Conservation (phyloP, 2,113 vertebrate species). For the Eptesicus fuscus region DNA sequence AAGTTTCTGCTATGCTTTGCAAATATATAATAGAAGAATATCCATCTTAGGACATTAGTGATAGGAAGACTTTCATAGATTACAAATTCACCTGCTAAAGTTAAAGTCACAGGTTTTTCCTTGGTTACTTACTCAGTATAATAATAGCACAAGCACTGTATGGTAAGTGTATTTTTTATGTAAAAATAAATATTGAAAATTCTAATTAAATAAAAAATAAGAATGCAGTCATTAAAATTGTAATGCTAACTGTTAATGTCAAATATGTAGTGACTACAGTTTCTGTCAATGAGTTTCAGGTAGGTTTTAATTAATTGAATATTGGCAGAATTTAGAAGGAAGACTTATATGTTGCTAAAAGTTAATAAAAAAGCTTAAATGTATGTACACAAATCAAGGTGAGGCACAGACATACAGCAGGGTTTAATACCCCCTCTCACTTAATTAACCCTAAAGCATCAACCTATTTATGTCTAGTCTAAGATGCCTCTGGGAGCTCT, state of each 20-base stretch:
- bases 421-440: neutral
- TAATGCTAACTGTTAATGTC: neutral
- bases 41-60: neutral
- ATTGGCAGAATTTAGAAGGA: neutral
- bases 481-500: neutral
- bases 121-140: neutral
- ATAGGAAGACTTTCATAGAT: neutral
- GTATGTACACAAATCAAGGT: neutral
- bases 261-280: neutral
- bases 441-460: neutral
- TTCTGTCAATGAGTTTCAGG: neutral
- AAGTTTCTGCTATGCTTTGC: neutral
- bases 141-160: neutral
- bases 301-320: constrained; percentile 2
- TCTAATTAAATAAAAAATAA: neutral
- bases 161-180: neutral
- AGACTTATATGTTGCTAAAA: neutral
- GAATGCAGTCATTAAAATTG: neutral
- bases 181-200: neutral
- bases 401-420: neutral
- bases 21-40: neutral
- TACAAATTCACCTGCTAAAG: neutral
- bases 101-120: neutral
- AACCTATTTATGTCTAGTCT: neutral
- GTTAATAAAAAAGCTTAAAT: neutral